These are phyloP conservation scores for Tubiluchus corallicola DNA, from an alignment of 2,888 invertebrate genomes.

Conservation along the genomic window DNA sequence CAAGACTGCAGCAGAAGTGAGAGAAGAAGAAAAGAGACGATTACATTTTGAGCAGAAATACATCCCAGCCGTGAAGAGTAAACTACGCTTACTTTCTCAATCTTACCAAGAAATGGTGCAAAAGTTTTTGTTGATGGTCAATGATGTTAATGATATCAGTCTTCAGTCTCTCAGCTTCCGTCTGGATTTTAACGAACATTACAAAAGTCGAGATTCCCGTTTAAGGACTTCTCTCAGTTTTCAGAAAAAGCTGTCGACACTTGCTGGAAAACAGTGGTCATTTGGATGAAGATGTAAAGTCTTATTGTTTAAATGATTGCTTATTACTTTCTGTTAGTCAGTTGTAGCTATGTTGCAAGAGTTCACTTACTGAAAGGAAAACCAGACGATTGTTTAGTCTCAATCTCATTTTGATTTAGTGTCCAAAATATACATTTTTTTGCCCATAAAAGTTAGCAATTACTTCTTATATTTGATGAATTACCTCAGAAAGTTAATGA, in stretches of 20 bases:
- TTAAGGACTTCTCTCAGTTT: slow-evolving; percentile 41
- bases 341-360: too few species aligned
- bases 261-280: slow-evolving; percentile 1
- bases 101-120: slow-evolving; percentile 52
- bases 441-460: too few species aligned
- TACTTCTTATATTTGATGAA: too few species aligned
- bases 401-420: too few species aligned
- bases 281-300: too few species aligned
- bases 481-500: too few species aligned
- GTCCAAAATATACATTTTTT: too few species aligned
- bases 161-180: slow-evolving; percentile 74
- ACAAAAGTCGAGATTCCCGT: slow-evolving; percentile 59
- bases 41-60: slow-evolving; percentile 43
- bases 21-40: slow-evolving; percentile 39
- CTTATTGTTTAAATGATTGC: too few species aligned
- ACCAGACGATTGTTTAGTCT: too few species aligned
- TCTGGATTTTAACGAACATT: slow-evolving; percentile 85
- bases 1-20: slow-evolving; percentile 39
- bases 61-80: slow-evolving; percentile 39
- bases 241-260: slow-evolving; percentile 15
- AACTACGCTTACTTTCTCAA: slow-evolving; percentile 45
- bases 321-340: too few species aligned
- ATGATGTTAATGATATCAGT: slow-evolving; percentile 62
- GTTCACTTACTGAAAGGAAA: too few species aligned
- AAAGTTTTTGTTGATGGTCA: slow-evolving; percentile 61